Percentiles rank a stretch among this genome's conserved stretches.
Evolutionary conservation across 1,140 invertebrate species (phyloP).

Genomic region (Euwallacea fornicatus): DNA sequence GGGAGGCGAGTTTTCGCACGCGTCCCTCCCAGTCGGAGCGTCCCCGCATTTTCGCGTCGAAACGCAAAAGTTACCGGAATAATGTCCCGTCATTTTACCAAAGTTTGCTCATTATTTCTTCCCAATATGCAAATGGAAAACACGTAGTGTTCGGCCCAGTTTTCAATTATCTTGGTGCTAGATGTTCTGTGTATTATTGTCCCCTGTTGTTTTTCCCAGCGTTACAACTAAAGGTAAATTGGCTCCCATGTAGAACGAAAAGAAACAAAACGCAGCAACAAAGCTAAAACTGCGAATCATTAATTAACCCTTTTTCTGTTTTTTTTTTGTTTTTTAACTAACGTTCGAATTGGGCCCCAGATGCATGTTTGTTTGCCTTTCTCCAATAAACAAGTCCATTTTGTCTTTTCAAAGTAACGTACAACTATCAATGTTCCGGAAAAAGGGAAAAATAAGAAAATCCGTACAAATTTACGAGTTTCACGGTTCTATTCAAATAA

Average conservation of each 20-base stretch:
- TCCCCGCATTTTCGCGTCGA: too few relatives aligned
- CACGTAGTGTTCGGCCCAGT: background rate
- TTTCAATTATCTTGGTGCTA: background rate
- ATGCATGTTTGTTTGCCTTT: too few relatives aligned
- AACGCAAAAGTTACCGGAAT: too few relatives aligned
- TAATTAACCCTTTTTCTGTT: slow-evolving; percentile 13
- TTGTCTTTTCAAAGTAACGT: too few relatives aligned
- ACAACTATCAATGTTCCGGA: too few relatives aligned
- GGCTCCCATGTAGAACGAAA: slow-evolving; percentile 7
- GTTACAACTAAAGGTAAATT: slow-evolving; percentile 10
- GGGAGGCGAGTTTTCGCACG: too few relatives aligned
- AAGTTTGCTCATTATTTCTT: too few relatives aligned
- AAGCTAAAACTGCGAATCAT: slow-evolving; percentile 5
- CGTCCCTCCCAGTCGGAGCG: too few relatives aligned
- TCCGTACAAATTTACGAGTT: slow-evolving; percentile 37
- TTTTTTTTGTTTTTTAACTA: background rate
- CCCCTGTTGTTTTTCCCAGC: background rate
- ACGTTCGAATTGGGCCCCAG: too few relatives aligned
- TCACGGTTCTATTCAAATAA: slow-evolving; percentile 47
- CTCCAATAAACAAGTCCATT: too few relatives aligned
- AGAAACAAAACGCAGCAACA: slow-evolving; percentile 11
- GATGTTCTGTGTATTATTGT: background rate
- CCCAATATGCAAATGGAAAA: too few relatives aligned
- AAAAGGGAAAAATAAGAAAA: background rate
- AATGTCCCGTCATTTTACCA: too few relatives aligned